A percentile compares a stretch with the other conserved stretches of the same genome.
These are phyloP conservation scores for Amblyteles armatorius DNA, from an alignment of 2,888 invertebrate species.

Conservation along the genomic window DNA sequence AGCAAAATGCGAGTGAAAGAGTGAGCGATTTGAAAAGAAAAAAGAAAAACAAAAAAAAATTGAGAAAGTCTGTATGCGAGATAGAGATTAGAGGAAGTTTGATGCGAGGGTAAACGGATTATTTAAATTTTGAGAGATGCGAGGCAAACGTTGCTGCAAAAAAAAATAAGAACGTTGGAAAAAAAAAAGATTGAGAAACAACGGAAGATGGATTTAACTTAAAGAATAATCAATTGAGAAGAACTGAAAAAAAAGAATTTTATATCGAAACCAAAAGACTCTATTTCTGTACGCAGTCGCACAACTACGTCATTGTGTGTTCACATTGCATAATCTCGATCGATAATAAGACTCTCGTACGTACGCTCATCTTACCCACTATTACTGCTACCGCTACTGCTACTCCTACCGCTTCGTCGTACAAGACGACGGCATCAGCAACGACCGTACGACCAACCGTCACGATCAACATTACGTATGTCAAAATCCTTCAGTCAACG, in stretches of 20 bases:
- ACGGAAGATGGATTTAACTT: slow-evolving; percentile 71
- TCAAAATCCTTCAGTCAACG: slow-evolving; percentile 57
- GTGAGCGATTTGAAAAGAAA: slow-evolving; percentile 35
- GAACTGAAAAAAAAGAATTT: slow-evolving; percentile 82
- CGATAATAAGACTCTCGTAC: slow-evolving; percentile 84
- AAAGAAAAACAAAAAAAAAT: slow-evolving; percentile 10
- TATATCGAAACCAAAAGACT: slow-evolving; percentile 85
- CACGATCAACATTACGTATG: slow-evolving; percentile 60
- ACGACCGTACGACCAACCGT: slow-evolving; percentile 48
- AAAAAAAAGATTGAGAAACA: slow-evolving; percentile 52
- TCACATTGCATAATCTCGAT: slow-evolving; percentile 84
- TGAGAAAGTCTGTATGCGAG: slow-evolving; percentile 47
- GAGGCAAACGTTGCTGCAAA: slow-evolving; percentile 37
- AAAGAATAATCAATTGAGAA: slow-evolving; percentile 81
- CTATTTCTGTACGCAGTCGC: slow-evolving; percentile 84
- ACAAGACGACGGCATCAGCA: slow-evolving; percentile 40
- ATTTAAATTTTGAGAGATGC: slow-evolving; percentile 36
- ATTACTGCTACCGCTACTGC: slow-evolving; percentile 68
- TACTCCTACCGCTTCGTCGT: slow-evolving; percentile 57
- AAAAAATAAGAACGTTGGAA: slow-evolving; percentile 64
- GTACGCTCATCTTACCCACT: slow-evolving; percentile 81
- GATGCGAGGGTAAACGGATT: slow-evolving; percentile 58
- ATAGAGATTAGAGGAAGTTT: slow-evolving; percentile 55
- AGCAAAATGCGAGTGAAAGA: slow-evolving; percentile 65
- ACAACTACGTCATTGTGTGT: slow-evolving; percentile 84